These are phyloP conservation scores for Sphenopsis melanotis DNA, from an alignment of 2,797 vertebrate species.

Conservation along the genomic window DNA sequence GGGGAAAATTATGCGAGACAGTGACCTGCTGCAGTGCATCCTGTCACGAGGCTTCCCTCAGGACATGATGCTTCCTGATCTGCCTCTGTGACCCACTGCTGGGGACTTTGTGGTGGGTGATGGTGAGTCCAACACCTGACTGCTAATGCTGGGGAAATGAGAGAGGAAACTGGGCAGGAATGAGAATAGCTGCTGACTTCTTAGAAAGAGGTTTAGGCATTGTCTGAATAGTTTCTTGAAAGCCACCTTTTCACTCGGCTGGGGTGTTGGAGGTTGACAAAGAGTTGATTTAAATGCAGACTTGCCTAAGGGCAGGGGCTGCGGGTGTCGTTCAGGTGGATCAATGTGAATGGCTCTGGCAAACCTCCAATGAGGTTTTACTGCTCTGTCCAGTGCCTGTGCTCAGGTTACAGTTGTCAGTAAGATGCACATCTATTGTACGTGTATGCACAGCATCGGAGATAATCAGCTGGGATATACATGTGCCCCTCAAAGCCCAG, in stretches of 20 bases:
- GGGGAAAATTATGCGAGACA: not conserved
- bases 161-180: not conserved
- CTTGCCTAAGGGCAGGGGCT: not conserved
- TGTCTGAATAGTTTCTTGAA: slow-evolving; percentile 16
- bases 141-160: not conserved
- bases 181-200: not conserved
- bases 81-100: not conserved
- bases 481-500: not conserved
- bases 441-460: not conserved
- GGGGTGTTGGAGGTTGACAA: not conserved
- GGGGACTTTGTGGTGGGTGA: not conserved
- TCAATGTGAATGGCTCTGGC: not conserved
- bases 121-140: not conserved
- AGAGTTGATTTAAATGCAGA: slow-evolving; percentile 34
- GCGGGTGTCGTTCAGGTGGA: not conserved
- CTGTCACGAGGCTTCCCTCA: not conserved
- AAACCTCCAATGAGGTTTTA: not conserved
- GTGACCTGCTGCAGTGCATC: not conserved
- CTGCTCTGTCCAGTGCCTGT: not conserved
- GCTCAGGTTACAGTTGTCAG: not conserved
- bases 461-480: not conserved
- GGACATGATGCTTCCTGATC: not conserved
- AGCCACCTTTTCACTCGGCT: not conserved
- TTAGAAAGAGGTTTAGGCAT: not conserved
- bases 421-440: not conserved